Percentiles rank a stretch among this genome's conserved stretches.
These are phyloP conservation scores for Austrolebias charrua DNA, from an alignment of 2,797 vertebrate genomes.

Conservation along the genomic window DNA sequence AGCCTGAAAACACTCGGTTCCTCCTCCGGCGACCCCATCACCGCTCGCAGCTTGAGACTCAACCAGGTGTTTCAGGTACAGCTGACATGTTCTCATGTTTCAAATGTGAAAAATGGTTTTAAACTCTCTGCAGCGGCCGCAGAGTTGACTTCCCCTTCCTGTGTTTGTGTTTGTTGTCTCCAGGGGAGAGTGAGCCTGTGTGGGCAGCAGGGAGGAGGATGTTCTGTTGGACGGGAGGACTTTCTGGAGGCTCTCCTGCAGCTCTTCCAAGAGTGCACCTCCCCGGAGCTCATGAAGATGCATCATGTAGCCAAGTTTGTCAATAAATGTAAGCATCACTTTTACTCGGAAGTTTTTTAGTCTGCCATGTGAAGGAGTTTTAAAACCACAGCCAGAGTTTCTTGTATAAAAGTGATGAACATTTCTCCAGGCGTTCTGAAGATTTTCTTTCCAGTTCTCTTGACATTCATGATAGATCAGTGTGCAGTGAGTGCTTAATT, in stretches of 20 bases:
- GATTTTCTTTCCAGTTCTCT: neutral
- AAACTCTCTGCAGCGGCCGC: neutral
- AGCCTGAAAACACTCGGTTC: slow-evolving; percentile 59
- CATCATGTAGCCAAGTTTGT: slow-evolving; percentile 90
- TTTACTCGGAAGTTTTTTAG: neutral
- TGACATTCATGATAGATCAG: no score
- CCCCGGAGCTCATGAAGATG: slow-evolving; percentile 90
- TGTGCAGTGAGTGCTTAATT: no score
- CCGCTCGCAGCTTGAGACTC: slow-evolving; percentile 86
- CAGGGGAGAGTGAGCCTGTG: slow-evolving; percentile 75
- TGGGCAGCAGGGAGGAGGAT: slow-evolving; percentile 80
- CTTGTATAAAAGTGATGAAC: no score
- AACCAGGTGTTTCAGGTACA: slow-evolving; percentile 92
- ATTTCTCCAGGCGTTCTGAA: neutral
- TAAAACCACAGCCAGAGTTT: neutral
- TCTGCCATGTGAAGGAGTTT: neutral
- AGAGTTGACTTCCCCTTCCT: slow-evolving; percentile 31
- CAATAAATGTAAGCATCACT: slow-evolving; percentile 85
- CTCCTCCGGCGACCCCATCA: slow-evolving; percentile 80
- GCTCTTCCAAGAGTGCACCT: slow-evolving; percentile 91
- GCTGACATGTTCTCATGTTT: neutral
- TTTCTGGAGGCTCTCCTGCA: slow-evolving; percentile 90
- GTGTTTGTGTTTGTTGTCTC: slow-evolving; percentile 11
- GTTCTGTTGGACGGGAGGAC: slow-evolving; percentile 87
- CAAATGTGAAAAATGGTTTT: no score